Evolutionary conservation across 2,113 vertebrate species (phyloP).

Genomic region (Arizona elegans): DNA sequence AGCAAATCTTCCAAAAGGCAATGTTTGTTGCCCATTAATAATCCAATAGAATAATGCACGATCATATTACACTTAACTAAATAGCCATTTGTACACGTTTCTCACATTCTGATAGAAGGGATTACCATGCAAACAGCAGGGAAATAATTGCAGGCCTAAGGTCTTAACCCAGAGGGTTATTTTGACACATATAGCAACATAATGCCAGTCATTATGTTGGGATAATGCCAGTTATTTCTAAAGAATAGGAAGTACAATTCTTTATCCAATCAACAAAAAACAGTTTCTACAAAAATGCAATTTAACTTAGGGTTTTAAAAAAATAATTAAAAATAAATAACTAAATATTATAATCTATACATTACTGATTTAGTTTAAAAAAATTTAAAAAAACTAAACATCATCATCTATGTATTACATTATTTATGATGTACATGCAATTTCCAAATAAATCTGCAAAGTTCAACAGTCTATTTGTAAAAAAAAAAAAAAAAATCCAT

Average conservation of each 20-base stretch:
- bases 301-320: neutral
- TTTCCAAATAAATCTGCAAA: neutral
- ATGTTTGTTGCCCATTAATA: neutral
- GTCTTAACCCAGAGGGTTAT: neutral
- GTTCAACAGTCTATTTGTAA: neutral
- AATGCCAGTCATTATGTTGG: neutral
- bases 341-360: neutral
- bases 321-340: neutral
- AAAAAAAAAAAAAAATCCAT: neutral
- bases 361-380: neutral
- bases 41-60: neutral
- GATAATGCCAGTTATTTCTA: neutral
- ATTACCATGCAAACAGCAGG: neutral
- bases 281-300: neutral
- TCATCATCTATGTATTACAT: neutral
- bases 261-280: neutral
- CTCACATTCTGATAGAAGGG: neutral
- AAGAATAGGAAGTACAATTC: neutral
- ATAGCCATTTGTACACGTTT: neutral
- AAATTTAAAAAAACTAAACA: neutral
- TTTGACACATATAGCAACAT: neutral
- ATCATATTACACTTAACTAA: neutral
- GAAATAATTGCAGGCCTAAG: neutral
- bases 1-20: neutral
- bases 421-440: neutral